phyloP scores from a whole-genome alignment of 35 echinoderm and acorn worm genomes.

The Strongylocentrotus purpuratus region DNA sequence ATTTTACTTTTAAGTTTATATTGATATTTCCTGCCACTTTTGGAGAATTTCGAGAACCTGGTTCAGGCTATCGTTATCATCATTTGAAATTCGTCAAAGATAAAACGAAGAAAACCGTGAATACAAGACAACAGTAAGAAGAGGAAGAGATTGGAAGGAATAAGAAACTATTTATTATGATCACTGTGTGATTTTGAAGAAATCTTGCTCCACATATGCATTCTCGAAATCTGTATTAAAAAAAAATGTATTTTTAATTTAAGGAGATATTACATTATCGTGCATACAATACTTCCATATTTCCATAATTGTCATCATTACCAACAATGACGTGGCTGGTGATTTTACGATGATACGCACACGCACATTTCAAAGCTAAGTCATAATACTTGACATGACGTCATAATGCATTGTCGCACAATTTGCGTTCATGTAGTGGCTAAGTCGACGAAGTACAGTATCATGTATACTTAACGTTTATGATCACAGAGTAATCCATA shows the following conservation, averaged over 20 bases:
- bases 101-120: too few species aligned
- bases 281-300: not conserved
- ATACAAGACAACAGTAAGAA: too few species aligned
- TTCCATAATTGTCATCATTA: not conserved
- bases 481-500: not conserved
- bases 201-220: not conserved
- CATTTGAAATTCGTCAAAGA: too few species aligned
- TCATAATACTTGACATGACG: not conserved
- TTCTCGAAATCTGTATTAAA: not conserved
- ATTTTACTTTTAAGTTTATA: not conserved
- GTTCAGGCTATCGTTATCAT: too few species aligned
- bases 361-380: not conserved
- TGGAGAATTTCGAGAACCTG: too few species aligned
- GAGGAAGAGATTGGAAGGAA: not conserved
- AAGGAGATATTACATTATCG: not conserved
- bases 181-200: not conserved
- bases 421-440: not conserved
- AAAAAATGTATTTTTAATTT: not conserved
- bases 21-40: too few species aligned
- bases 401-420: not conserved
- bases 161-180: not conserved
- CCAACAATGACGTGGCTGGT: not conserved
- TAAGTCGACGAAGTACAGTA: too few species aligned
- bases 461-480: too few species aligned
- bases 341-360: not conserved